Percentiles rank a stretch among this genome's conserved stretches.
These are phyloP conservation scores for Hedya salicella DNA, from an alignment of 2,888 invertebrate species.

Conservation along the genomic window DNA sequence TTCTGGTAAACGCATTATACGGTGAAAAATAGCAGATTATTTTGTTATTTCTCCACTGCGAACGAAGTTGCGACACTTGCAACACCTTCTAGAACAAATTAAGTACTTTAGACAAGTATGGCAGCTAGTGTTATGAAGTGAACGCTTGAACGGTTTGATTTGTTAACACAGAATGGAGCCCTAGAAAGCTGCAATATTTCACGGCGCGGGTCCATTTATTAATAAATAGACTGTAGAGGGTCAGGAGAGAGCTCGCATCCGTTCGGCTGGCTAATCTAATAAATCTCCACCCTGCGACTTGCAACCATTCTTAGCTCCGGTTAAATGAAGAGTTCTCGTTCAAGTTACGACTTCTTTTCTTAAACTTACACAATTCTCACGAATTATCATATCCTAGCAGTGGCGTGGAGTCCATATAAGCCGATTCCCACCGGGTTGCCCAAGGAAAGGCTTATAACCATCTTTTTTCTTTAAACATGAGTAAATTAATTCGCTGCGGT, in stretches of 20 bases:
- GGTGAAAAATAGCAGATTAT: no score
- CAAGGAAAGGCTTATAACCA: no score
- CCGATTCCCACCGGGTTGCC: no score
- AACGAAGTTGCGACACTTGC: no score
- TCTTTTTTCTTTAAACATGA: no score
- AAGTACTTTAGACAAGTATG: background rate
- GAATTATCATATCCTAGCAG: no score
- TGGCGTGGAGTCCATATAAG: no score
- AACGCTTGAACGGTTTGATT: constrained; percentile 20
- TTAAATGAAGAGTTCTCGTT: constrained; percentile 10
- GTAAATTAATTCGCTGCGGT: no score
- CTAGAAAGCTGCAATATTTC: constrained; percentile 70
- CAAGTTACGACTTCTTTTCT: no score
- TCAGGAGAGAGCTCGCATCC: constrained; percentile 60
- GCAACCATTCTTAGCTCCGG: constrained; percentile 5
- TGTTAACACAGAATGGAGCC: constrained; percentile 41
- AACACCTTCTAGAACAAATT: background rate
- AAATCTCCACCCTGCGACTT: constrained; percentile 13
- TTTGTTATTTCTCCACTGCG: no score
- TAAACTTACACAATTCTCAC: no score
- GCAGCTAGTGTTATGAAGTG: background rate
- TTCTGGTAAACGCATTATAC: no score
- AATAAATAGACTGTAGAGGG: constrained; percentile 61
- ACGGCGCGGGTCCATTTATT: constrained; percentile 62
- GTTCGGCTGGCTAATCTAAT: constrained; percentile 45